Base-by-base conservation (phyloP, 2,113 vertebrate species). In the Ondatra zibethicus region DNA sequence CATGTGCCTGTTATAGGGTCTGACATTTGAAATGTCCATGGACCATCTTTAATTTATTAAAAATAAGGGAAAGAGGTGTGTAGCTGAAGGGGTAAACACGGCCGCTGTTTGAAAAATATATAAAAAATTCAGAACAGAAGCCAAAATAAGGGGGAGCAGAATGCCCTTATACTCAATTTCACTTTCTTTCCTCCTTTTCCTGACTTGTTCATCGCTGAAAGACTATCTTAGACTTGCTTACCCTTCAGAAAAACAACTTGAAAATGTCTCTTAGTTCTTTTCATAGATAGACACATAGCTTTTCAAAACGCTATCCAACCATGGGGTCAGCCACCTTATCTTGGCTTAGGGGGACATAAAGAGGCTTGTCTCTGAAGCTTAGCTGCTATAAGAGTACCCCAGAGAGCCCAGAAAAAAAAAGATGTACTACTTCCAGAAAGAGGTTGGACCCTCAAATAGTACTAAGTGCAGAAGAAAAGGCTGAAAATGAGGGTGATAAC, bases 11-110 rank as follows among this genome's bases (percentile, higher is more conserved):
- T 97, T 97, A 65, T 93, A 97, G 73, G 94, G 93, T 89, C 73
- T 97, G 97, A 97, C 93, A 97, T 97, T 98, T 97, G 90, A 96
- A 97, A 93, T 94, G 29, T 84, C 58, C 72, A 78, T 93, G 92
- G 95, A 91, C 93, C 84, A 95, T 96, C 85, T 97, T 97, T 97
- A 96, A 92, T 92, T 87, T 94, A 92, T 95, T 97, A 92, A 92
- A 84, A 82, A 94, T 93, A 89, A 75, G 39, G 0, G 16, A 55
- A 42, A 94, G 93, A 96, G 92, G 76, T 94, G 63, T 97, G 0
- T 68, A 23, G n/a, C 92, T 96, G 1, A 73, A 66, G 88, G 97
- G 88, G 96, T 97, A 94, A 96, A 94, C 36, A 92, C 78, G 58
- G 81, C 55, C 68, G 27, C 47, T 96, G 94, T 85, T 76, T 88